These are phyloP conservation scores for Phocides pigmalion DNA, from an alignment of 1,140 invertebrate genomes.

Conservation along the genomic window DNA sequence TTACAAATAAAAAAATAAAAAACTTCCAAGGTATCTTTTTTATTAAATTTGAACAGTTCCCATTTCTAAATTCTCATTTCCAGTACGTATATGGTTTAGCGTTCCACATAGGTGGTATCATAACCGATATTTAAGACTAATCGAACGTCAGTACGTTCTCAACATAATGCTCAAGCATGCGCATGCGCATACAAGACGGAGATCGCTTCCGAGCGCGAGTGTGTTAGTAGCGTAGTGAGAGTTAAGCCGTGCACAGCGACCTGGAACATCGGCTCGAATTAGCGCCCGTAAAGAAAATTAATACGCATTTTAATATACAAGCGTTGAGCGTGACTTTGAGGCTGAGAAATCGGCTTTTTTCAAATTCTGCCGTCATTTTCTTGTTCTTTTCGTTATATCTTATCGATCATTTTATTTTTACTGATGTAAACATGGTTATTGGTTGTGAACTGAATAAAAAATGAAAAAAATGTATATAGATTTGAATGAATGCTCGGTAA, in stretches of 20 bases:
- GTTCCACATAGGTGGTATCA: slow-evolving; percentile 8
- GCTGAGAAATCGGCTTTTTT: neutral
- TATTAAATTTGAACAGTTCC: too few relatives aligned
- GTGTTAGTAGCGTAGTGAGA: slow-evolving; percentile 65
- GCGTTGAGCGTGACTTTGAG: slow-evolving; percentile 27
- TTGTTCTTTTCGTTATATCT: neutral
- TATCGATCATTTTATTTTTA: too few relatives aligned
- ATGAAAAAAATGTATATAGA: too few relatives aligned
- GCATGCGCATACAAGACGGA: slow-evolving; percentile 37
- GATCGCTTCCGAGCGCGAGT: slow-evolving; percentile 55
- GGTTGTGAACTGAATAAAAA: too few relatives aligned
- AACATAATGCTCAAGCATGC: slow-evolving; percentile 20
- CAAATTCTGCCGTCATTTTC: neutral
- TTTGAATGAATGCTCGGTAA: too few relatives aligned
- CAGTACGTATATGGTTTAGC: too few relatives aligned
- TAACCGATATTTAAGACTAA: slow-evolving; percentile 9
- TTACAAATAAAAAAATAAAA: too few relatives aligned
- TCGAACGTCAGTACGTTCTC: slow-evolving; percentile 15
- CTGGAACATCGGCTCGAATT: slow-evolving; percentile 57
- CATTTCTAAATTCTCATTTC: too few relatives aligned
- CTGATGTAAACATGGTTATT: too few relatives aligned
- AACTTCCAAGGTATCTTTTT: too few relatives aligned
- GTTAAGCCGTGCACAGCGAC: slow-evolving; percentile 63
- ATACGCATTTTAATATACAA: slow-evolving; percentile 37
- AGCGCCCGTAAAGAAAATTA: slow-evolving; percentile 58